Evolutionary conservation across 2,113 vertebrate genomes (phyloP), one percentile per base, ranked within the genome.

Genomic region (Bettongia penicillata): DNA sequence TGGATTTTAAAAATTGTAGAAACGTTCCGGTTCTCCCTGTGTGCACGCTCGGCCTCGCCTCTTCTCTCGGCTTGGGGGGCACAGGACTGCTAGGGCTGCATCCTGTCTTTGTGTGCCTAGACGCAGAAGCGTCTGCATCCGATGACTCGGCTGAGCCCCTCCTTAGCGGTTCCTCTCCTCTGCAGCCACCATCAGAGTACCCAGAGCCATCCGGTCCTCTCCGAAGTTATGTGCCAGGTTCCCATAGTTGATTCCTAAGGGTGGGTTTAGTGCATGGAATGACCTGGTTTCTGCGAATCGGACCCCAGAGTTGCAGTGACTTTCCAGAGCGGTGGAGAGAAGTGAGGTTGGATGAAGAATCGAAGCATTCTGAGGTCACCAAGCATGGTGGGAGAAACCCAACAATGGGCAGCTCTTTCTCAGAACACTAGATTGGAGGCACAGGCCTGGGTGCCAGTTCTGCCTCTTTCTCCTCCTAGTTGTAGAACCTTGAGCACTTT

Each of bases 21-120:
- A 91, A 90, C 93, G 77, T 53, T 93, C 0, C 2, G 31, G 9
- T n/a, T 49, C 50, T 90, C 96, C 50, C 94, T 7, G 50, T 90
- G 84, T 95, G 95, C 93, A 28, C 90, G 19, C 48, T 23, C 28
- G 10, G 2, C 90, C 25, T 90, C 3, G 0, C 26, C 31, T 90
- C 9, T 51, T 31, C 25, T 51, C n/a, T 84, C 43, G 68, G 68
- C 19, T 43, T 84, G 16, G 2, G 68, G 68, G 19, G n/a, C 37
- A 43, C n/a, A 43, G 68, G 68, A 84, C 68, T 51, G 93, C 95
- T 91, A 0, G 4, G 50, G 91, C 92, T 37, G 55, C 68, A 43
- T 47, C 48, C 93, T 89, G 90, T 90, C 95, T 93, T 96, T 92
- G 96, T 96, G 51, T 43, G n/a, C 19, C 92, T 5, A 90, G 19